Conservation (phyloP, 1,140 invertebrate genomes). For the Forficula auricularia region DNA sequence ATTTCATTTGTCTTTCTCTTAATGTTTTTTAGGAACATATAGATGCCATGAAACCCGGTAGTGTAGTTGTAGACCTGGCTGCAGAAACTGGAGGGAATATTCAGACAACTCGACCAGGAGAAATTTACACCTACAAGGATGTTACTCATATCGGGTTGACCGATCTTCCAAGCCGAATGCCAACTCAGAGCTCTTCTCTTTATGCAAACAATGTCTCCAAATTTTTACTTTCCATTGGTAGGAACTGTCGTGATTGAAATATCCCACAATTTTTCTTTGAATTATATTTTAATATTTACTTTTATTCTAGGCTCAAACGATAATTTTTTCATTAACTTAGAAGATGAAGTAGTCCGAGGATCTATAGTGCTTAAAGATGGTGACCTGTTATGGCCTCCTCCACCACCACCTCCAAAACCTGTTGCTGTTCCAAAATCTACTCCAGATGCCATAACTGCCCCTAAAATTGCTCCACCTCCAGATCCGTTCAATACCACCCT, state of each 20-base stretch:
- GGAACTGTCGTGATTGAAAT: too few species aligned
- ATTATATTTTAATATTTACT: background rate
- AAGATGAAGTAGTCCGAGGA: conserved; percentile 73
- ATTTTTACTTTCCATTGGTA: conserved; percentile 61
- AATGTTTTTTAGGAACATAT: conserved; percentile 49
- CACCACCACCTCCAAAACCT: conserved; percentile 37
- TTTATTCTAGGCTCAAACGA: conserved; percentile 40
- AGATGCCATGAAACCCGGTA: conserved; percentile 70
- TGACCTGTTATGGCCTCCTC: conserved; percentile 62
- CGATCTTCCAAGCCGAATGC: conserved; percentile 65
- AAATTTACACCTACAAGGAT: conserved; percentile 55
- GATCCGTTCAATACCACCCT: conserved; percentile 31
- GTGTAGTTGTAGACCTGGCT: conserved; percentile 75
- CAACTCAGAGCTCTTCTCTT: conserved; percentile 69
- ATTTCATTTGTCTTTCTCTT: conserved; percentile 6
- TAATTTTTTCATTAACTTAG: conserved; percentile 59
- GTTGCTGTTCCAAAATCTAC: conserved; percentile 27
- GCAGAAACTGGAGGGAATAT: conserved; percentile 80
- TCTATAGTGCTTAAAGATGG: conserved; percentile 60
- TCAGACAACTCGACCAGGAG: conserved; percentile 63
- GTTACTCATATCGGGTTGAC: conserved; percentile 74
- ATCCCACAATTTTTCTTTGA: background rate
- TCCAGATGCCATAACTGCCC: conserved; percentile 25
- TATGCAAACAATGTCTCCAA: conserved; percentile 86
- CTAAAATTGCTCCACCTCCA: conserved; percentile 23